A percentile compares a stretch with the other conserved stretches of the same genome.
phyloP scores from a whole-genome alignment of 2,113 vertebrate species.

The Dryoscopus gambensis region DNA sequence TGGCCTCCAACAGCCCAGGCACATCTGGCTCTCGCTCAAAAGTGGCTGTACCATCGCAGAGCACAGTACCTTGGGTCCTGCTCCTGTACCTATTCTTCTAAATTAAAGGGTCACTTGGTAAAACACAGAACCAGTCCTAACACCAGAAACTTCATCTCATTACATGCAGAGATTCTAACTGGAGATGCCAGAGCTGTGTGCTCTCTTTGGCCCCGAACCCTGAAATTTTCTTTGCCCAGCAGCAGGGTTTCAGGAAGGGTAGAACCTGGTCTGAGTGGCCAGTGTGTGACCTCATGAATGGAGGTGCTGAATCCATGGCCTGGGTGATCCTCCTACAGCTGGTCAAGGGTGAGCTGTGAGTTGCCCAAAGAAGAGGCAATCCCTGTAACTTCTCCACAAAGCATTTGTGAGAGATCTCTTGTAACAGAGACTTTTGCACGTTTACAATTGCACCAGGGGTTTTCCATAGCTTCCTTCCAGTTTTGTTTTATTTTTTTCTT shows the following conservation, averaged over 20 bases:
- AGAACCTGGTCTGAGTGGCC: neutral
- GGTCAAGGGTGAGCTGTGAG: neutral
- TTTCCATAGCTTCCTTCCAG: neutral
- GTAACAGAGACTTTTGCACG: neutral
- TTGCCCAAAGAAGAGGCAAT: neutral
- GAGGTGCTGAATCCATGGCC: neutral
- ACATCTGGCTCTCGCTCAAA: neutral
- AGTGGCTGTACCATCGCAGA: fast-evolving
- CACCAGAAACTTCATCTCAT: neutral
- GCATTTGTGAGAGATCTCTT: fast-evolving
- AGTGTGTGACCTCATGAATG: fast-evolving
- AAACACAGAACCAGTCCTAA: neutral
- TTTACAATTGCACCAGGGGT: neutral
- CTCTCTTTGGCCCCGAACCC: neutral
- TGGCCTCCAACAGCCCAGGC: fast-evolving
- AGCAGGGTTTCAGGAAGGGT: neutral
- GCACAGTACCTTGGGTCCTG: neutral
- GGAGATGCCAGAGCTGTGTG: fast-evolving
- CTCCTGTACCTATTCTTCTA: neutral
- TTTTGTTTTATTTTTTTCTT: neutral
- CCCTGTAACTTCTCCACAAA: neutral
- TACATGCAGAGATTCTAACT: neutral
- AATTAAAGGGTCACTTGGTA: neutral
- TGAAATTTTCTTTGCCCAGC: neutral
- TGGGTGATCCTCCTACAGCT: neutral